phyloP scores from a whole-genome alignment of 2,113 vertebrate species.

The Ictalurus furcatus region DNA sequence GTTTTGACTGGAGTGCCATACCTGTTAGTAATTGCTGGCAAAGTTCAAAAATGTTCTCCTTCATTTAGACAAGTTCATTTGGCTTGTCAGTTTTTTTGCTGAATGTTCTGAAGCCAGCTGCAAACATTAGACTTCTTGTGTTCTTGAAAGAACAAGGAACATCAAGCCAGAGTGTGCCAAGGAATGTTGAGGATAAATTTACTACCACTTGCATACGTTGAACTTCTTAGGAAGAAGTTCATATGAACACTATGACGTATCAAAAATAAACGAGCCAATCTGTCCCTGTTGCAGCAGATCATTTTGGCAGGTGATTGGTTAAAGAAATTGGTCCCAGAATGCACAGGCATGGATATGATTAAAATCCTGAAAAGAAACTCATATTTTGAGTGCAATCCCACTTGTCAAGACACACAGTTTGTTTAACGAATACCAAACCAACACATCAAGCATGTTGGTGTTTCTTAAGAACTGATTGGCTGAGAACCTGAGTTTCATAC shows the following conservation, averaged over 20 bases:
- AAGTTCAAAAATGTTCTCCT: conserved; percentile 21
- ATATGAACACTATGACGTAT: conserved; percentile 10
- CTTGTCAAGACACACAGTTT: conserved; percentile 39
- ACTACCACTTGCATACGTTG: conserved; percentile 37
- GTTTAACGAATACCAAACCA: conserved; percentile 31
- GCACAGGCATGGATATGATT: conserved; percentile 46
- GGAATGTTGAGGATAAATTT: conserved; percentile 45
- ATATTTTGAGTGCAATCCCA: conserved; percentile 31
- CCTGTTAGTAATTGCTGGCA: conserved; percentile 56
- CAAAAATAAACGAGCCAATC: conserved; percentile 26
- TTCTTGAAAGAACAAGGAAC: conserved; percentile 44
- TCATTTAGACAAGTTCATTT: conserved; percentile 57
- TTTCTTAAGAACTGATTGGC: conserved; percentile 19
- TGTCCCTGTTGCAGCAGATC: conserved; percentile 30
- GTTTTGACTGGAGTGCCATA: conserved; percentile 39
- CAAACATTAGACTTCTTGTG: conserved; percentile 48
- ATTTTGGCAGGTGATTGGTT: conserved; percentile 34
- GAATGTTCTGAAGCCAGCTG: conserved; percentile 47
- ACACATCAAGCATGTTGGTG: conserved; percentile 12
- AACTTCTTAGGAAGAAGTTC: conserved; percentile 10
- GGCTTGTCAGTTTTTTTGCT: conserved; percentile 41
- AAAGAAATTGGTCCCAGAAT: conserved; percentile 30
- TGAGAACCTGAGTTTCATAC: background rate
- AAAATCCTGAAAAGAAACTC: conserved; percentile 39
- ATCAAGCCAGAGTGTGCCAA: conserved; percentile 36